Percentiles rank a stretch among this genome's conserved stretches.
Evolutionary conservation across 2,797 vertebrate genomes (phyloP).

Genomic region (Chelon labrosus): DNA sequence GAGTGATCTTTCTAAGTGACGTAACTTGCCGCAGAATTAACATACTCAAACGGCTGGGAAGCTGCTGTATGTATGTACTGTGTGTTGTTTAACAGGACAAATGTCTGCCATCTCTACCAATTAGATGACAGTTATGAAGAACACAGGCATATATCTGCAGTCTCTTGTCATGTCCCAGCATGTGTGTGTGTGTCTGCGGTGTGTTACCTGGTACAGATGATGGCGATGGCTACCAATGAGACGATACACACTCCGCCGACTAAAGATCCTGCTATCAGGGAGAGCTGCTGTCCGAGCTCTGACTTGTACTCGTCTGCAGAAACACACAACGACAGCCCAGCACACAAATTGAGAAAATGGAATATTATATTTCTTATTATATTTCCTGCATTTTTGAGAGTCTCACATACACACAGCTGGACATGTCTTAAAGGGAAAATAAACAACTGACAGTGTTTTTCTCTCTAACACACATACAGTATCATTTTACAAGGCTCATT

Average conservation of each 20-base stretch:
- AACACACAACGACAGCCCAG: slow-evolving; percentile 39
- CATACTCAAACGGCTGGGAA: no score
- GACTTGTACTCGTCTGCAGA: slow-evolving; percentile 94
- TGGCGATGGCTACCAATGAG: slow-evolving; percentile 92
- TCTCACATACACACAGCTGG: slow-evolving; percentile 18
- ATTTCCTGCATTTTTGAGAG: slow-evolving; percentile 13
- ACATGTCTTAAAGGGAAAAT: slow-evolving; percentile 28
- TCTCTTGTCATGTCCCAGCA: background rate
- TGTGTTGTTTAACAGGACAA: background rate
- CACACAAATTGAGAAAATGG: slow-evolving; percentile 5
- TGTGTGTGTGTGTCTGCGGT: slow-evolving; percentile 4
- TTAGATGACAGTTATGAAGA: background rate
- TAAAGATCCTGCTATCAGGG: slow-evolving; percentile 92
- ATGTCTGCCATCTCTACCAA: background rate
- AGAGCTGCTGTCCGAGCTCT: slow-evolving; percentile 94
- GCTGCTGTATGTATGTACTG: background rate
- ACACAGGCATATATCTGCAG: background rate
- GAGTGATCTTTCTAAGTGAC: no score
- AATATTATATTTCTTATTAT: slow-evolving; percentile 3
- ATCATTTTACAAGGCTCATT: slow-evolving; percentile 37
- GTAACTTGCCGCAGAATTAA: no score
- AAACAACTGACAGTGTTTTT: slow-evolving; percentile 32
- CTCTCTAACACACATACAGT: slow-evolving; percentile 27
- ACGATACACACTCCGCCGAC: slow-evolving; percentile 94
- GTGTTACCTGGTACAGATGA: slow-evolving; percentile 93